A percentile compares a stretch with the other conserved stretches of the same genome.
phyloP scores from a whole-genome alignment of 2,797 vertebrate genomes.

The Acanthurus tractus region DNA sequence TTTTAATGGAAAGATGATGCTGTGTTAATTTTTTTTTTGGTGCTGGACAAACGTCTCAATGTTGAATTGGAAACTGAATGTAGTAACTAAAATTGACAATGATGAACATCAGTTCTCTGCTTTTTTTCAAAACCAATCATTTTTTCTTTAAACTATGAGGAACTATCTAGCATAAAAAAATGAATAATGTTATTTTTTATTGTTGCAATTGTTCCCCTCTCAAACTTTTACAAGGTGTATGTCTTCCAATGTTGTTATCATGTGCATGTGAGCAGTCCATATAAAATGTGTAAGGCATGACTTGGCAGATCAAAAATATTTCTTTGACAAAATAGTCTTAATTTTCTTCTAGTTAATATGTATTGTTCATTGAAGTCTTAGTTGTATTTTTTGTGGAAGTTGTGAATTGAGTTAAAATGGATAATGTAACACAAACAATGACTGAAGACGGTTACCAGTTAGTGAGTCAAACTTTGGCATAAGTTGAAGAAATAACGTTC shows the following conservation, averaged over 20 bases:
- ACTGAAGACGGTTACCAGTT: neutral
- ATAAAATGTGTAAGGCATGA: neutral
- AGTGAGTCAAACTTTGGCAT: neutral
- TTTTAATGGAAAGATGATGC: too few relatives aligned
- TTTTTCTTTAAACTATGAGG: too few relatives aligned
- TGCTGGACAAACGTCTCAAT: too few relatives aligned
- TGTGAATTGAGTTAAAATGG: neutral
- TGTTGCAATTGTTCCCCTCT: constrained; percentile 1
- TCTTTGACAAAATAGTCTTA: neutral
- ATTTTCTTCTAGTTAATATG: too few relatives aligned
- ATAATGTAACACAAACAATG: neutral
- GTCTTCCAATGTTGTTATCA: neutral
- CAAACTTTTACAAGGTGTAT: neutral
- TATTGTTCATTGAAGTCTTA: neutral
- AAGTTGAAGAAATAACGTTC: neutral
- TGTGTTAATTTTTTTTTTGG: too few relatives aligned
- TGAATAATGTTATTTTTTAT: neutral
- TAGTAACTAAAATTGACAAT: too few relatives aligned
- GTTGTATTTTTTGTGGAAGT: neutral
- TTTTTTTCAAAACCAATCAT: too few relatives aligned
- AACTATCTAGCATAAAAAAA: too few relatives aligned
- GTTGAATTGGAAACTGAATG: too few relatives aligned
- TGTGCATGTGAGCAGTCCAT: neutral
- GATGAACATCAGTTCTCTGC: too few relatives aligned
- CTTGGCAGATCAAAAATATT: neutral